Base-by-base conservation (phyloP, 2,113 vertebrate genomes). In the Pao palembangensis region DNA sequence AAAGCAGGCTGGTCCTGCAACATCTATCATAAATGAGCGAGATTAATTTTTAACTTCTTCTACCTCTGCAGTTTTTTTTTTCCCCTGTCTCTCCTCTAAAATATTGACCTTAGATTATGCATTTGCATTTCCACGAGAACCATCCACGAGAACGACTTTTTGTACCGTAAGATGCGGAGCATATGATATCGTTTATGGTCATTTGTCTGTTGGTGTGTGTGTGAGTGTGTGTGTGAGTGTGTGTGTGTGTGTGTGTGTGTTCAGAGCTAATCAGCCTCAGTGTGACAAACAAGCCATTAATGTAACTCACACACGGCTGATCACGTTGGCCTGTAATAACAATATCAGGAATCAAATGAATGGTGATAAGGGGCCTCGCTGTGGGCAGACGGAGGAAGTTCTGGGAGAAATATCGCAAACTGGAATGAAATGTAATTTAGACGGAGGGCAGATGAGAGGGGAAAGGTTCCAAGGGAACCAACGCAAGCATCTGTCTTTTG, bases 401-500 rank as follows among this genome's bases (percentile, higher is more conserved):
- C 53, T 50, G 34, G 58, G 43, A 51, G 55, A 61, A 74, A 38
- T 59, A 75, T 61, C 48, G 75, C 48, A 28, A 61, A 65, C 57
- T 48, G 60, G 68, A 76, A 87, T 75, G 21, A 84, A 77, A 78
- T 73, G 61, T 48, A 75, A 78, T 82, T 80, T 78, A 53, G 58
- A 66, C 15, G 17, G 64, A 63, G 65, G 59, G 73, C 7, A 23
- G 31, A 69, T 51, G 53, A 59, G 17, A 47, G 46, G 50, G 69
- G 63, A 73, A 80, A 82, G 59, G 67, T 76, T 71, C 41, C 17
- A 62, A 67, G 83, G 75, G 74, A 84, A 86, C 18, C 79, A 64
- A 69, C 80, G 69, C 77, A 73, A 86, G 79, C 86, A 89, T 89
- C 85, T 83, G 85, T 88, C 85, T 86, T 57, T 74, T 61, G 60